Evolutionary conservation across 2,888 invertebrate species (phyloP).

Genomic region (Cenopis cana): DNA sequence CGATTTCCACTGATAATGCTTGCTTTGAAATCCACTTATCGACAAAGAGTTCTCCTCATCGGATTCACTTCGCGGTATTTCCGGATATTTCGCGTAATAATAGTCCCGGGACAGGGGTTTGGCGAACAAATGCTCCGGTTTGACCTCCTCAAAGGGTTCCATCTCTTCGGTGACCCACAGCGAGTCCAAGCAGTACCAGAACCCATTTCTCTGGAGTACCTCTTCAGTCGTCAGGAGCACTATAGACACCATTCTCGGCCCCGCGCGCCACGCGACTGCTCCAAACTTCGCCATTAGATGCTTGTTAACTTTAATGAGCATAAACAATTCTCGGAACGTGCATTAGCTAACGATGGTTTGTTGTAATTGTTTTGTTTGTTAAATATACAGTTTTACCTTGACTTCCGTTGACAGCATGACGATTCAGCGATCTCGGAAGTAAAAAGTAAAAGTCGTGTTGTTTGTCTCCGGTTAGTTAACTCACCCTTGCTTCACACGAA

Average conservation of each 20-base stretch:
- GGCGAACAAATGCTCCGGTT: constrained; percentile 65
- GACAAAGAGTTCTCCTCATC: constrained; percentile 75
- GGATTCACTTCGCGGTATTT: constrained; percentile 78
- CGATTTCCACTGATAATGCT: constrained; percentile 73
- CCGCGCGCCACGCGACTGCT: constrained; percentile 47
- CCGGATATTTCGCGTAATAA: constrained; percentile 74
- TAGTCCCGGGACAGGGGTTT: constrained; percentile 75
- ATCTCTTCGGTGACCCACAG: constrained; percentile 74
- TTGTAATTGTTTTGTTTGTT: constrained; percentile 32
- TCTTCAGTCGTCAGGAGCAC: constrained; percentile 77
- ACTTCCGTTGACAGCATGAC: constrained; percentile 47
- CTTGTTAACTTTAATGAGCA: constrained; percentile 17
- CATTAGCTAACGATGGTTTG: constrained; percentile 36
- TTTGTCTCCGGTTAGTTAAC: constrained; percentile 56
- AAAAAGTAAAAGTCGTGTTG: constrained; percentile 47
- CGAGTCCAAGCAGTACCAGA: constrained; percentile 74
- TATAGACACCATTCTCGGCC: constrained; percentile 69
- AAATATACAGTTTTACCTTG: constrained; percentile 13
- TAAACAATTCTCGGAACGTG: constrained; percentile 16
- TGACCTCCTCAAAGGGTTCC: constrained; percentile 78
- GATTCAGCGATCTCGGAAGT: constrained; percentile 50
- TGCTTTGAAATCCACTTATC: constrained; percentile 68
- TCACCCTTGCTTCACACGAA: constrained; percentile 80
- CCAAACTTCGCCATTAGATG: constrained; percentile 27
- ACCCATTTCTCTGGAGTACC: constrained; percentile 71